Evolutionary conservation across 2,888 invertebrate genomes (phyloP).

Genomic region (Ypsolopha sequella): DNA sequence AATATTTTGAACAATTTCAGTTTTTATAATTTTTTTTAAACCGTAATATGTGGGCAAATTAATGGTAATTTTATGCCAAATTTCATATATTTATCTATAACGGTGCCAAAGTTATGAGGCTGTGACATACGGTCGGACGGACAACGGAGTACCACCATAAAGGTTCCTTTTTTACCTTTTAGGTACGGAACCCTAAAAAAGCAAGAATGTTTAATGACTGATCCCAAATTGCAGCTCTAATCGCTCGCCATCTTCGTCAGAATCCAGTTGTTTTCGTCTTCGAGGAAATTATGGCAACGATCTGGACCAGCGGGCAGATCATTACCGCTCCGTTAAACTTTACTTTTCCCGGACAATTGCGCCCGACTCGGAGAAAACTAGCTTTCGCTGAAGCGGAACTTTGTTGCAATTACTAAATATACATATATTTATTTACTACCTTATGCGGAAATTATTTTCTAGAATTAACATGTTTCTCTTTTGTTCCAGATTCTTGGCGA

Average conservation of each 20-base stretch:
- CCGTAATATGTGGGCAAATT: too few species aligned
- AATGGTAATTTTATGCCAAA: too few species aligned
- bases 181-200: too few species aligned
- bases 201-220: too few species aligned
- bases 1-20: too few species aligned
- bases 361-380: neutral
- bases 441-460: neutral
- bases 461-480: slow-evolving; percentile 10
- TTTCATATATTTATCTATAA: too few species aligned
- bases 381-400: neutral
- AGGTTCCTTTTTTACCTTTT: too few species aligned
- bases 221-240: neutral
- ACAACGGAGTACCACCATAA: too few species aligned
- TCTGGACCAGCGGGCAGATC: neutral
- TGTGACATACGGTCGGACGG: too few species aligned
- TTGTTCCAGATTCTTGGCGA: slow-evolving; percentile 90
- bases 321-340: neutral
- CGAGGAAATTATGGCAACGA: neutral
- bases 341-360: neutral
- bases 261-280: neutral
- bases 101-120: too few species aligned
- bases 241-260: neutral
- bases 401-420: neutral
- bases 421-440: neutral
- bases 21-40: too few species aligned